A percentile compares a stretch with the other conserved stretches of the same genome.
Conservation (phyloP, 1,140 invertebrate species). For the Psilanteris sp. region DNA sequence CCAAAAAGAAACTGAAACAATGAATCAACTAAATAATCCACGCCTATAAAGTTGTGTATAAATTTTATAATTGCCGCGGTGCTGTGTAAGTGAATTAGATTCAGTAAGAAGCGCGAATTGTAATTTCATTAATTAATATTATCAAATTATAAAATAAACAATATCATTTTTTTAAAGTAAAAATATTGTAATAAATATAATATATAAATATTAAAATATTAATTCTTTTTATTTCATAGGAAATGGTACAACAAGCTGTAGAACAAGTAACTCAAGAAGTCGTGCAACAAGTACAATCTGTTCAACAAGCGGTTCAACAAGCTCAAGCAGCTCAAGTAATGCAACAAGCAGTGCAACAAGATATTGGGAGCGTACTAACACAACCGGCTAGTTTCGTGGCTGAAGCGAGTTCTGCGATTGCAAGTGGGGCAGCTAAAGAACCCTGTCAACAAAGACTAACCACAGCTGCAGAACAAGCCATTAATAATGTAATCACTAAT, state of each 20-base stretch:
- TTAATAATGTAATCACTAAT: constrained; percentile 76
- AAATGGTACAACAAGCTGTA: constrained; percentile 83
- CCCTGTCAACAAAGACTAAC: constrained; percentile 75
- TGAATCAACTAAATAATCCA: no score
- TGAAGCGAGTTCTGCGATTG: constrained; percentile 75
- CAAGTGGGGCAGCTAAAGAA: constrained; percentile 75
- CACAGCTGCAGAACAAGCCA: constrained; percentile 76
- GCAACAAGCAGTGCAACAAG: constrained; percentile 78
- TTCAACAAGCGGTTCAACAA: constrained; percentile 82
- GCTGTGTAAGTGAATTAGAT: no score
- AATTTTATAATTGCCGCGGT: no score
- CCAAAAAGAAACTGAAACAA: no score
- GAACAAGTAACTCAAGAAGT: constrained; percentile 82
- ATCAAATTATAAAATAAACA: no score
- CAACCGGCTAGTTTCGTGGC: constrained; percentile 76
- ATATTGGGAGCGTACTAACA: constrained; percentile 76
- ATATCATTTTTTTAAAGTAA: no score
- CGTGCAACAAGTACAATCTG: constrained; percentile 81
- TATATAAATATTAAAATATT: no score
- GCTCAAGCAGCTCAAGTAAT: constrained; percentile 78
- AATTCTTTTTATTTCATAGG: no score
- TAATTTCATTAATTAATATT: no score
- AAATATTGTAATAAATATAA: no score
- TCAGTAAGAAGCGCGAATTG: no score
- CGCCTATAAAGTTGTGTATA: no score